Percentiles rank a stretch among this genome's conserved stretches.
Conservation (phyloP, 1,140 invertebrate genomes). For the Panulirus ornatus region DNA sequence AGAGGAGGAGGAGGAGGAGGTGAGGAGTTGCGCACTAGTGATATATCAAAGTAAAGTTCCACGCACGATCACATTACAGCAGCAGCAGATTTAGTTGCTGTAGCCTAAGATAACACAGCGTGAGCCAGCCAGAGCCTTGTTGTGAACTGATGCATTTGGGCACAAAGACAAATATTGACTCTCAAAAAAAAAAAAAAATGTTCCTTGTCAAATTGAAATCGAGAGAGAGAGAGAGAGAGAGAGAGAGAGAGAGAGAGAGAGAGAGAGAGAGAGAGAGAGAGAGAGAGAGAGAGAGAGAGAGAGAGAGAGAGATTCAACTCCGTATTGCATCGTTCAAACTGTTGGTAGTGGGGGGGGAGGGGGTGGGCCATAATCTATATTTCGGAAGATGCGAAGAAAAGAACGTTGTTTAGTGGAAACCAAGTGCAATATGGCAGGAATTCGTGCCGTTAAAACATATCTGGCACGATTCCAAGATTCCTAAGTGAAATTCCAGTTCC, state of each 20-base stretch:
- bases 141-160: background rate
- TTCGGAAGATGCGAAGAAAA: conserved; percentile 21
- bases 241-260: background rate
- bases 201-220: conserved; percentile 63
- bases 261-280: background rate
- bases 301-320: background rate
- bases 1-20: background rate
- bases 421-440: conserved; percentile 64
- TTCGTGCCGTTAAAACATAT: conserved; percentile 72
- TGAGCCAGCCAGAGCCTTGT: too few species aligned
- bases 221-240: background rate
- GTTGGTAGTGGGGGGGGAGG: too few species aligned
- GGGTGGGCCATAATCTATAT: conserved; percentile 21
- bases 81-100: too few species aligned
- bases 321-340: conserved; percentile 43
- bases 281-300: background rate
- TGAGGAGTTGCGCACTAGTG: background rate
- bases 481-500: conserved; percentile 74
- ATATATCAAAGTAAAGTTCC: too few species aligned
- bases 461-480: conserved; percentile 73
- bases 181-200: conserved; percentile 26
- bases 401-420: conserved; percentile 62
- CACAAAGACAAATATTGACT: conserved; percentile 66
- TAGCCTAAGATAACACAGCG: too few species aligned
- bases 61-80: too few species aligned